Evolutionary conservation across 2,797 vertebrate species (phyloP), one percentile per base, ranked within the genome.

Genomic region (Myiotriccus ornatus): DNA sequence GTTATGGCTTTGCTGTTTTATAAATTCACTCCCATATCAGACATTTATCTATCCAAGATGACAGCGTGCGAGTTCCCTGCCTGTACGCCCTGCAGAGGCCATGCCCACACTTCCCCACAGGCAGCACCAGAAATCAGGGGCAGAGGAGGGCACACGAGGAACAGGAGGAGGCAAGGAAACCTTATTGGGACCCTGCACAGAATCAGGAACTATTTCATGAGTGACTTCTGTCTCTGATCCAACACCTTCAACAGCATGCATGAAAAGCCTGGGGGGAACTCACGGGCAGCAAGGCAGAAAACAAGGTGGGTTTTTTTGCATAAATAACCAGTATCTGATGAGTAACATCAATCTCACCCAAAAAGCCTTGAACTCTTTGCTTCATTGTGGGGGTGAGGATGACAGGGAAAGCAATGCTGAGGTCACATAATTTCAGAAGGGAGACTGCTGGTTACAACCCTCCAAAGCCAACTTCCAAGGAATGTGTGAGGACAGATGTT

Each of bases 81-180:
- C 55, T 0, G 0, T 6, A 6, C 0, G 0, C 60, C 46, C 62
- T 65, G 59, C 30, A 59, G 46, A 34, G 46, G 52, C 28, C 2
- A 2, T 22, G 53, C 43, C 34, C 46, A 20, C 28, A 1, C 22
- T 46, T 15, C 55, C 32, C 35, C 62, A 69, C 71, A 34, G 34
- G 16, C 46, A 49, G 6, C 34, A 17, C 19, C 62, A 50, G 30
- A 27, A 80, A 37, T 2, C 0, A 0, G n/a, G 32, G 56, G 12
- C 23, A 17, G 24, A 53, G 27, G 21, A 65, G 43, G 78, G n/a
- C 43, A 87, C 55, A 37, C 0, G 0, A 43, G 53, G 27, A 90
- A 41, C 15, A 23, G 28, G n/a, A 44, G 24, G 46, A 55, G 0
- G 4, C 50, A 56, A 73, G 27, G 50, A 69, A 57, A 50, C 32